Conservation (phyloP, 2,888 invertebrate species). For the Ophraella communa region DNA sequence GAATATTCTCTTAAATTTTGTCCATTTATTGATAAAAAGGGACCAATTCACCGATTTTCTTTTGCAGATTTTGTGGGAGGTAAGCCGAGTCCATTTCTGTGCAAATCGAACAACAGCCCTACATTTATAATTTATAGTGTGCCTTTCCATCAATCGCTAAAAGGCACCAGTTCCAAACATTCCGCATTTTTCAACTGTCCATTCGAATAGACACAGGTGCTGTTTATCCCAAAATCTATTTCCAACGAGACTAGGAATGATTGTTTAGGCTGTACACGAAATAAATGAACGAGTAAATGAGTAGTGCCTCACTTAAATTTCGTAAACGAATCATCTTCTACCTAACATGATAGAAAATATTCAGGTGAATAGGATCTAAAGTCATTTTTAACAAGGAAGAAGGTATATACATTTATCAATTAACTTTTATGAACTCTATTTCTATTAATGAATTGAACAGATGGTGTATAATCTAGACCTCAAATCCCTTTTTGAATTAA, state of each 20-base stretch:
- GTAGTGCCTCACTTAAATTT: background rate
- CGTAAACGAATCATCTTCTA: too few species aligned
- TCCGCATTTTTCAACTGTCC: slow-evolving; percentile 18
- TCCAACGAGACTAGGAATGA: background rate
- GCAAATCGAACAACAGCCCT: slow-evolving; percentile 2
- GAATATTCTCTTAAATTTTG: too few species aligned
- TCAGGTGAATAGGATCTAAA: too few species aligned
- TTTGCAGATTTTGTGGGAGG: background rate
- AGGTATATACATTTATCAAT: too few species aligned
- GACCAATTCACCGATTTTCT: too few species aligned
- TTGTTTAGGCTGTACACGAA: background rate
- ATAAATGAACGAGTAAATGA: background rate
- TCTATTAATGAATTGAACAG: background rate
- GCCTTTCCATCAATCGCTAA: slow-evolving; percentile 8
- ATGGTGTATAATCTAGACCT: background rate
- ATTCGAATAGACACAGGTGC: slow-evolving; percentile 12
- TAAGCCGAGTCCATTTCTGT: slow-evolving; percentile 17
- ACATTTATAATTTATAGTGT: slow-evolving; percentile 17
- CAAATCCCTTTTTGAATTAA: background rate
- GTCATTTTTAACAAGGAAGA: too few species aligned
- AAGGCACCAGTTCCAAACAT: slow-evolving; percentile 9
- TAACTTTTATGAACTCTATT: background rate
- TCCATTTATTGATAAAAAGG: too few species aligned
- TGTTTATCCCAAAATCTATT: slow-evolving; percentile 15
- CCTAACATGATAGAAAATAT: too few species aligned